These are phyloP conservation scores for Centroberyx gerrardi DNA, from an alignment of 2,797 vertebrate species.

Conservation along the genomic window DNA sequence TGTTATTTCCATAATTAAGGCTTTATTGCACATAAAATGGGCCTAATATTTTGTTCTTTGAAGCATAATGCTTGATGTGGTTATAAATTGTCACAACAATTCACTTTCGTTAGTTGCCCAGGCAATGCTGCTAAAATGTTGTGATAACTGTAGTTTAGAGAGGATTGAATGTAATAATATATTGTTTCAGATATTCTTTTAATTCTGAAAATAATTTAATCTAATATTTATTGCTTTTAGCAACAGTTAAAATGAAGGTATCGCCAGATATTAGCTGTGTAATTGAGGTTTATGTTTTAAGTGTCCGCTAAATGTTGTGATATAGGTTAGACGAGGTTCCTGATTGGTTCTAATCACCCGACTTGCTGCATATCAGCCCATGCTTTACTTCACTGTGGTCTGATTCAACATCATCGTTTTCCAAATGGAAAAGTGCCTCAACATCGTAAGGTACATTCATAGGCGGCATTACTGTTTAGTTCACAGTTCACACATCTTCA, in stretches of 20 bases:
- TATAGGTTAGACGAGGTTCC: conserved; percentile 1
- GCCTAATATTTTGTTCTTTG: conserved; percentile 36
- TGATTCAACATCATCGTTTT: conserved; percentile 10
- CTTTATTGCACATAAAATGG: conserved; percentile 57
- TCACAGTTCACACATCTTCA: conserved; percentile 9
- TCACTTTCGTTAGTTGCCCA: conserved; percentile 66
- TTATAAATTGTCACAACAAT: conserved; percentile 16
- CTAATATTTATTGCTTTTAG: conserved; percentile 78
- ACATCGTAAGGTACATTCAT: conserved; percentile 59
- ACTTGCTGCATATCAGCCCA: conserved; percentile 33
- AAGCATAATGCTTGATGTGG: conserved; percentile 24
- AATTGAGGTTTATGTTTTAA: conserved; percentile 33
- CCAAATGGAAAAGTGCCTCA: conserved; percentile 75
- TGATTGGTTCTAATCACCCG: background rate
- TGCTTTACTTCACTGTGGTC: conserved; percentile 25
- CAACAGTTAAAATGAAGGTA: conserved; percentile 7
- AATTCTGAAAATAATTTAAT: conserved; percentile 53
- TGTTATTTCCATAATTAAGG: conserved; percentile 27
- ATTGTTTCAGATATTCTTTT: conserved; percentile 46
- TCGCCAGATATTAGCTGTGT: conserved; percentile 14
- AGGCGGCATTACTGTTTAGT: conserved; percentile 44
- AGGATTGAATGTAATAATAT: conserved; percentile 66
- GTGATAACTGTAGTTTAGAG: conserved; percentile 64
- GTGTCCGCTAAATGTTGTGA: conserved; percentile 13
- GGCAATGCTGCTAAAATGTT: conserved; percentile 77